These are phyloP conservation scores for Acleris holmiana DNA, from an alignment of 2,888 invertebrate genomes.

Conservation along the genomic window DNA sequence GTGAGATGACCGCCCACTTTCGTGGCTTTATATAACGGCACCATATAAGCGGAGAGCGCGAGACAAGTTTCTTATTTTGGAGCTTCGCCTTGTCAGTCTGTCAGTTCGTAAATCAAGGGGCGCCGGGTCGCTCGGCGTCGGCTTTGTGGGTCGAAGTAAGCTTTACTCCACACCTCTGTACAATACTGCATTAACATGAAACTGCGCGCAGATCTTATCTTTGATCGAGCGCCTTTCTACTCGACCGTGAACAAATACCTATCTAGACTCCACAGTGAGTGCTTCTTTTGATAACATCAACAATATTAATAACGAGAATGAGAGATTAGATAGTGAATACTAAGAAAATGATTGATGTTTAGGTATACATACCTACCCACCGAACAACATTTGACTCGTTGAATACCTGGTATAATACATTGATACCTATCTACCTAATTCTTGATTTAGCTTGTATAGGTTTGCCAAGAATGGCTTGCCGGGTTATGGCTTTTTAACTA, in stretches of 20 bases:
- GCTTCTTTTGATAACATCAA: slow-evolving; percentile 29
- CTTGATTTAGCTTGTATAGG: no score
- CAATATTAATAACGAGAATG: slow-evolving; percentile 28
- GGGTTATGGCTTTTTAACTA: slow-evolving; percentile 18
- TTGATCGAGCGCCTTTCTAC: slow-evolving; percentile 42
- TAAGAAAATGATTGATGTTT: slow-evolving; percentile 29
- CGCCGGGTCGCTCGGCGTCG: slow-evolving; percentile 45
- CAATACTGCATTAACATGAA: slow-evolving; percentile 46
- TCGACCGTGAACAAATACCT: slow-evolving; percentile 25
- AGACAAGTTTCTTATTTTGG: slow-evolving; percentile 55
- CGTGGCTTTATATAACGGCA: slow-evolving; percentile 58
- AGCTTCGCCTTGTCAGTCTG: slow-evolving; percentile 40
- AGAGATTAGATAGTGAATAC: slow-evolving; percentile 15
- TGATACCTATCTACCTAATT: no score
- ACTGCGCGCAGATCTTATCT: slow-evolving; percentile 47
- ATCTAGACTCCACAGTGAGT: slow-evolving; percentile 8
- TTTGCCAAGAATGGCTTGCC: slow-evolving; percentile 1
- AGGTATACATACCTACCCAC: no score
- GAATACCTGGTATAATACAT: no score
- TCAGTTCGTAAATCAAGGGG: slow-evolving; percentile 55
- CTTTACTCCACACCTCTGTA: slow-evolving; percentile 44
- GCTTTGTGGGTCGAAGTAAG: slow-evolving; percentile 52
- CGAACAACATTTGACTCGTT: no score
- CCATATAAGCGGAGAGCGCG: slow-evolving; percentile 62
- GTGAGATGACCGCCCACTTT: slow-evolving; percentile 56